These are phyloP conservation scores for Antigone vipio DNA, from an alignment of 2,113 vertebrate genomes.

Conservation along the genomic window DNA sequence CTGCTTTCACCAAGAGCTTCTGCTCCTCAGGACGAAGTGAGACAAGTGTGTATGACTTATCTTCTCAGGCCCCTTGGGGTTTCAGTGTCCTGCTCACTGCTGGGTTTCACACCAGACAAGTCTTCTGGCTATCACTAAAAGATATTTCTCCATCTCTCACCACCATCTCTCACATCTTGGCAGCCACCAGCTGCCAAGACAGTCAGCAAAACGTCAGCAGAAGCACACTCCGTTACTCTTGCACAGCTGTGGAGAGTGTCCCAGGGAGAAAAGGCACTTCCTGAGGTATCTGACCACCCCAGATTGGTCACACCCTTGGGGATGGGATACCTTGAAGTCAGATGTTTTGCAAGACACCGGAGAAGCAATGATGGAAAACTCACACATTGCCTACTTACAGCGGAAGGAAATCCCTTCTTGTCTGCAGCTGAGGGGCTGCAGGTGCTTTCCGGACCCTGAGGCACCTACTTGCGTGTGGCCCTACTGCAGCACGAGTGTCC, in stretches of 20 bases:
- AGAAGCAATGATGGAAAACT: not conserved
- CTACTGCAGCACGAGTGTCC: not conserved
- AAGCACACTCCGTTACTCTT: not conserved
- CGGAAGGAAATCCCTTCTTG: not conserved
- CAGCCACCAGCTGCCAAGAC: not conserved
- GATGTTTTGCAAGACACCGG: not conserved
- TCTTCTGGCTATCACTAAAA: not conserved
- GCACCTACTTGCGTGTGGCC: accelerated
- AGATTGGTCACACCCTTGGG: not conserved
- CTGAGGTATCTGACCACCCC: not conserved
- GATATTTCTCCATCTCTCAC: not conserved
- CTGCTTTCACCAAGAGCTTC: not conserved
- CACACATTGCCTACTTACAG: not conserved
- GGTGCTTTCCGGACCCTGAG: not conserved
- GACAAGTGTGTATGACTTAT: not conserved
- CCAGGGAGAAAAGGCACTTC: not conserved
- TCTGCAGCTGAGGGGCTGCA: not conserved
- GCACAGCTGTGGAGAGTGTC: not conserved
- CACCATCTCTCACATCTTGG: not conserved
- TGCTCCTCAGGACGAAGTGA: not conserved
- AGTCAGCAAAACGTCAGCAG: not conserved
- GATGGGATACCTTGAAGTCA: not conserved
- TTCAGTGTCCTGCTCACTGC: not conserved
- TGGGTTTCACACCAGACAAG: not conserved
- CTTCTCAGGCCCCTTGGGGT: not conserved